Percentiles rank a stretch among this genome's conserved stretches.
phyloP scores from a whole-genome alignment of 2,888 invertebrate genomes.

The Yponomeuta cagnagella region DNA sequence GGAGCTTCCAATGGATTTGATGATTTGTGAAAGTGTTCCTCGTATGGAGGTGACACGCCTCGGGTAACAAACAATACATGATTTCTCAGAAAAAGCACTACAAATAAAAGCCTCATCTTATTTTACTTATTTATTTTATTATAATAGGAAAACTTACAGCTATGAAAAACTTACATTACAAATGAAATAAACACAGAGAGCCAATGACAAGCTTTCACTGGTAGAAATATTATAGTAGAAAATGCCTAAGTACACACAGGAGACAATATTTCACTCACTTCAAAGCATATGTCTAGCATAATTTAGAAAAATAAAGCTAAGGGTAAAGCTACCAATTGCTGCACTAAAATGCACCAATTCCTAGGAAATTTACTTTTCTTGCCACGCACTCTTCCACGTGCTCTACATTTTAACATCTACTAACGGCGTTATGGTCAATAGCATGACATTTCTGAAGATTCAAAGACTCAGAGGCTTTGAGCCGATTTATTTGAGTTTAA shows the following conservation, averaged over 20 bases:
- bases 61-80: not conserved
- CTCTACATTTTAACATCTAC: not conserved
- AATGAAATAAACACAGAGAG: too few relatives aligned
- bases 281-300: too few relatives aligned
- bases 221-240: too few relatives aligned
- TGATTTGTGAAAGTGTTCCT: constrained; percentile 45
- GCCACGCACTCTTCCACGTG: not conserved
- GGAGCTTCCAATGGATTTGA: constrained; percentile 49
- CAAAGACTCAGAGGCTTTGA: not conserved
- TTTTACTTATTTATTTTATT: too few relatives aligned
- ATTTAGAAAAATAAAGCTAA: too few relatives aligned
- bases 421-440: not conserved
- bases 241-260: too few relatives aligned
- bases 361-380: not conserved
- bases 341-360: not conserved
- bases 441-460: not conserved
- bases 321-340: too few relatives aligned
- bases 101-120: not conserved
- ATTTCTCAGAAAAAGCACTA: not conserved
- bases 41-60: constrained; percentile 12
- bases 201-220: too few relatives aligned
- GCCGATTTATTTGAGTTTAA: not conserved
- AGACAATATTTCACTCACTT: too few relatives aligned
- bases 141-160: too few relatives aligned
- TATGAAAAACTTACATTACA: too few relatives aligned